Conservation (phyloP, 2,113 vertebrate species). For the Pelecanoides urinatrix region DNA sequence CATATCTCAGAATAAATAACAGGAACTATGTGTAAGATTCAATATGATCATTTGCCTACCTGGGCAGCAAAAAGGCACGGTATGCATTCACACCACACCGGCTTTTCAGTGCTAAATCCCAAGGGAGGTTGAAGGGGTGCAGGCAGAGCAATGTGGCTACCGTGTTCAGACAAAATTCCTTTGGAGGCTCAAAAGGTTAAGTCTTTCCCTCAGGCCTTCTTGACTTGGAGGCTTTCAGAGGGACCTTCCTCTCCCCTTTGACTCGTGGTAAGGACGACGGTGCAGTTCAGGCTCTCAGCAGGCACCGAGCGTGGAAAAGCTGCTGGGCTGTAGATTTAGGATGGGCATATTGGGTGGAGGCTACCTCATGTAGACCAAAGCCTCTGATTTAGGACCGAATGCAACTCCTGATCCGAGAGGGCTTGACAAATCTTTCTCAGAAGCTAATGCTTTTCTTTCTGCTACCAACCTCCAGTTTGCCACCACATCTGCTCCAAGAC, state of each 20-base stretch:
- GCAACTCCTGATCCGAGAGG: background rate
- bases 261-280: background rate
- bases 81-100: background rate
- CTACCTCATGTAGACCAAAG: background rate
- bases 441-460: background rate
- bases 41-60: background rate
- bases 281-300: background rate
- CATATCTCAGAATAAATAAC: background rate
- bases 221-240: background rate
- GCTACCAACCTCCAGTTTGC: background rate
- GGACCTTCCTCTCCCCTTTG: background rate
- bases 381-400: background rate
- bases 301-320: background rate
- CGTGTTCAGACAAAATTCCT: background rate
- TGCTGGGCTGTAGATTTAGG: background rate
- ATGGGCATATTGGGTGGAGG: fast-evolving
- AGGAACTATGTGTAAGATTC: background rate
- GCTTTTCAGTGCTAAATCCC: background rate
- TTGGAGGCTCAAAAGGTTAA: background rate
- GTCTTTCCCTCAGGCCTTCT: background rate
- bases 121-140: background rate
- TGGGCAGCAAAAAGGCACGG: background rate
- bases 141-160: background rate
- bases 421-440: background rate
- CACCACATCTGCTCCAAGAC: background rate